Base-by-base conservation (phyloP, 2,888 invertebrate genomes). In the Lucinisca nassula region DNA sequence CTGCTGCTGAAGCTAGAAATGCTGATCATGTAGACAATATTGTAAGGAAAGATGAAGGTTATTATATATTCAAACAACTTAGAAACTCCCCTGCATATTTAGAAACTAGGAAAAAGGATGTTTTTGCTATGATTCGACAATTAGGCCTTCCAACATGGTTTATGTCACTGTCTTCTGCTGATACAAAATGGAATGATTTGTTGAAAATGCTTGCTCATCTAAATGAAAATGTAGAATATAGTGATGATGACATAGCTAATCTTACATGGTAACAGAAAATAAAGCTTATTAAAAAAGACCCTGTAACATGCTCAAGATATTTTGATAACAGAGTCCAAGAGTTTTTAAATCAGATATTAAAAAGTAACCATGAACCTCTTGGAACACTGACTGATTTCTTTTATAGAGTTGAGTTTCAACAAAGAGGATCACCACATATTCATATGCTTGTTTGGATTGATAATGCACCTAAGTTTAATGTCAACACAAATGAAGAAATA, bases 21-120 rank as follows among this genome's bases (percentile, higher is more conserved):
- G 1, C 61, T 17, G 24, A 75, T 40, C 45, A 17, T n/a, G 38
- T 67, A 24, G 77, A 86, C 51, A 58, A 76, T n/a, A 94, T 90
- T 58, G 86, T 87, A 0, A 75, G 96, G 70, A 91, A 94, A 92
- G 93, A 93, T 75, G 91, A 93, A 75, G 93, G 94, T 77, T 95
- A 95, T 79, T 94, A 95, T 89, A 95, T 94, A 35, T 91, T 90
- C 38, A 67, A 77, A 51, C 78, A 77, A n/a, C 55, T 90, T 1
- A 74, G 89, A 55, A 87, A 88, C 73, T 87, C 77, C 14, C 82
- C 82, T 45, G 72, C 82, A 30, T 85, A 85, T 38, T 72, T 79
- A 35, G 87, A 81, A 75, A 55, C 79, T 55, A 70, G 37, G 40
- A 81, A 81, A 58, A 91, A 87, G 82, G 88, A 91, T 84, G 55